phyloP scores from a whole-genome alignment of 2,888 invertebrate genomes.

The Pyrochroa serraticornis region DNA sequence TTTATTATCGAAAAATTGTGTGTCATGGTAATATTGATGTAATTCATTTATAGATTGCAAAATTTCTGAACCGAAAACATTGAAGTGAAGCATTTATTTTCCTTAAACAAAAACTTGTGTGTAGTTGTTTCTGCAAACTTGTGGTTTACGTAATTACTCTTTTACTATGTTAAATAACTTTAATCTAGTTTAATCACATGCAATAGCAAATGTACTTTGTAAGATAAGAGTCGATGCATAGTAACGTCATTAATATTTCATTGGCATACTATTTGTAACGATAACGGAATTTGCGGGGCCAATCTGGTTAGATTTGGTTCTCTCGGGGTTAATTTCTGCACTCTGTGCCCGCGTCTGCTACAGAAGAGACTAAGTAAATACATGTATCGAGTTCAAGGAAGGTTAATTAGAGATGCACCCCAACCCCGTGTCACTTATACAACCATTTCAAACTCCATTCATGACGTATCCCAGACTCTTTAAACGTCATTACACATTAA shows the following conservation, averaged over 20 bases:
- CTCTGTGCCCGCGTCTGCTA: slow-evolving; percentile 4
- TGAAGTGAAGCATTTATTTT: too few species aligned
- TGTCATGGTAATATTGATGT: too few species aligned
- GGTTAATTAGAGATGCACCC: slow-evolving; percentile 36
- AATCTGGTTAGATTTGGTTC: slow-evolving; percentile 29
- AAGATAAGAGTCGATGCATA: not conserved
- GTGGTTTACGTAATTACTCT: too few species aligned
- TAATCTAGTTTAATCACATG: not conserved
- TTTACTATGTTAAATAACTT: too few species aligned
- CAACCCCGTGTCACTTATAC: slow-evolving; percentile 26
- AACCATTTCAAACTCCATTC: slow-evolving; percentile 26
- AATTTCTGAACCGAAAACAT: too few species aligned
- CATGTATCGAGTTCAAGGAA: slow-evolving; percentile 25
- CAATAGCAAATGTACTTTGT: slow-evolving; percentile 8
- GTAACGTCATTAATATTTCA: slow-evolving; percentile 23
- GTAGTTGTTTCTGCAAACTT: too few species aligned
- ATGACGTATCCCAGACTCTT: slow-evolving; percentile 27
- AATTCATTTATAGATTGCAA: too few species aligned
- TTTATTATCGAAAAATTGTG: too few species aligned
- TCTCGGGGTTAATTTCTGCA: slow-evolving; percentile 31
- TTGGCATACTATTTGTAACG: slow-evolving; percentile 15
- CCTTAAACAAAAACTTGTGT: too few species aligned
- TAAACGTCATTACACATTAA: slow-evolving; percentile 36
- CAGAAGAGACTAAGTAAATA: slow-evolving; percentile 29
- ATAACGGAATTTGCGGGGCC: slow-evolving; percentile 24